Percentiles rank a stretch among this genome's conserved stretches.
Evolutionary conservation across 2,888 invertebrate genomes (phyloP).

Genomic region (Mellilla xanthometata): DNA sequence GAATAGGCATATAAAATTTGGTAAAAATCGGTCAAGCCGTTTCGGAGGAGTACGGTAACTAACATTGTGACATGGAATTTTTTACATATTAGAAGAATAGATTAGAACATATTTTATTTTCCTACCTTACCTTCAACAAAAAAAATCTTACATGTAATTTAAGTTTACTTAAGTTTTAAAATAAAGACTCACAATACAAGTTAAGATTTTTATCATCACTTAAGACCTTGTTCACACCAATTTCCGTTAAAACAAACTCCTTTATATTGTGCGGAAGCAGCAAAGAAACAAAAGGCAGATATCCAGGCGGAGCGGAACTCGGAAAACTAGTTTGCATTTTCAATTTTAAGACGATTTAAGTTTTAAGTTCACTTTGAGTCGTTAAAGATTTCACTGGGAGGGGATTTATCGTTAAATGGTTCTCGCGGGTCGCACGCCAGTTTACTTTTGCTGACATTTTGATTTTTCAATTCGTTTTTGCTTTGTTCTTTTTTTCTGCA

Average conservation of each 20-base stretch:
- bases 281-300: slow-evolving; percentile 45
- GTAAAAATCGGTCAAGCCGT: too few species aligned
- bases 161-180: too few species aligned
- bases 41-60: too few species aligned
- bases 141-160: background rate
- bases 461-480: slow-evolving; percentile 24
- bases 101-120: too few species aligned
- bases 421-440: slow-evolving; percentile 33
- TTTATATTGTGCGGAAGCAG: slow-evolving; percentile 26
- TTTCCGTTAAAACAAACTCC: slow-evolving; percentile 6
- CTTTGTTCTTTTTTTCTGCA: background rate
- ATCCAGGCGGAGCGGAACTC: slow-evolving; percentile 44
- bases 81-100: too few species aligned
- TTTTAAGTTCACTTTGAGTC: slow-evolving; percentile 64
- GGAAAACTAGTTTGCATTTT: slow-evolving; percentile 70
- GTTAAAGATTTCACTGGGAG: slow-evolving; percentile 57
- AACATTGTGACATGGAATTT: too few species aligned
- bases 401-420: slow-evolving; percentile 57
- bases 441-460: slow-evolving; percentile 27
- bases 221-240: background rate
- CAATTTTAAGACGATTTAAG: slow-evolving; percentile 76
- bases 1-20: too few species aligned
- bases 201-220: background rate
- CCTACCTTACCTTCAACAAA: too few species aligned
- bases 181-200: too few species aligned